A percentile compares a stretch with the other conserved stretches of the same genome.
phyloP scores from a whole-genome alignment of 2,888 invertebrate genomes.

The Congeria kusceri region DNA sequence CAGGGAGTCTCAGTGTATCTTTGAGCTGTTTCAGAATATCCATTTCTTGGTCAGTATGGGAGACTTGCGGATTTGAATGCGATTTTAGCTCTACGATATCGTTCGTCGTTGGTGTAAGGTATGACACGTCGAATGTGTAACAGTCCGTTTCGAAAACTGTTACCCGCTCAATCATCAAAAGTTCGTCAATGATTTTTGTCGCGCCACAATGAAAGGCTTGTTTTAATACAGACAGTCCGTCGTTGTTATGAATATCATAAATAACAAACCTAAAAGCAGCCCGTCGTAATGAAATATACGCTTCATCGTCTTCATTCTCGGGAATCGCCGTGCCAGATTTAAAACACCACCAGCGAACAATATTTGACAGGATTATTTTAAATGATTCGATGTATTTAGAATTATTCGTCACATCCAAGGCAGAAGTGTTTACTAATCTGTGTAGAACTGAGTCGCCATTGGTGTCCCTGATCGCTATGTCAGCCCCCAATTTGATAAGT shows the following conservation, averaged over 20 bases:
- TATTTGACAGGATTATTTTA: conserved; percentile 56
- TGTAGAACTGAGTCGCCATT: conserved; percentile 80
- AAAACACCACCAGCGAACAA: conserved; percentile 78
- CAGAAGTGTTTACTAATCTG: conserved; percentile 65
- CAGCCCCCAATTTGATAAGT: conserved; percentile 75
- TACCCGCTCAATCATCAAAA: conserved; percentile 67
- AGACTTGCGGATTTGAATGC: conserved; percentile 57
- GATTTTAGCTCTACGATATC: conserved; percentile 33
- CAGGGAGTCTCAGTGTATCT: conserved; percentile 53
- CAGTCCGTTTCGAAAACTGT: conserved; percentile 56
- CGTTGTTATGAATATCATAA: conserved; percentile 70
- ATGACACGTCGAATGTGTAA: conserved; percentile 72
- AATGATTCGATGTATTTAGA: conserved; percentile 67
- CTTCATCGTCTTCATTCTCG: conserved; percentile 65
- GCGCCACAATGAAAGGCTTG: conserved; percentile 73
- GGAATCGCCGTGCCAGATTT: conserved; percentile 62
- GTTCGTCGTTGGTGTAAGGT: conserved; percentile 70
- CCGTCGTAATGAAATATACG: conserved; percentile 52
- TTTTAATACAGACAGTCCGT: conserved; percentile 71
- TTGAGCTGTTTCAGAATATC: conserved; percentile 61
- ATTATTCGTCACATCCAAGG: conserved; percentile 52
- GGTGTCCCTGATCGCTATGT: conserved; percentile 68
- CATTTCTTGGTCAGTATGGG: conserved; percentile 59
- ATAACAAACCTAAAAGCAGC: conserved; percentile 71
- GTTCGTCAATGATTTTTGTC: conserved; percentile 38